Evolutionary conservation across 2,113 vertebrate genomes (phyloP).

Genomic region (Siniperca knerii): DNA sequence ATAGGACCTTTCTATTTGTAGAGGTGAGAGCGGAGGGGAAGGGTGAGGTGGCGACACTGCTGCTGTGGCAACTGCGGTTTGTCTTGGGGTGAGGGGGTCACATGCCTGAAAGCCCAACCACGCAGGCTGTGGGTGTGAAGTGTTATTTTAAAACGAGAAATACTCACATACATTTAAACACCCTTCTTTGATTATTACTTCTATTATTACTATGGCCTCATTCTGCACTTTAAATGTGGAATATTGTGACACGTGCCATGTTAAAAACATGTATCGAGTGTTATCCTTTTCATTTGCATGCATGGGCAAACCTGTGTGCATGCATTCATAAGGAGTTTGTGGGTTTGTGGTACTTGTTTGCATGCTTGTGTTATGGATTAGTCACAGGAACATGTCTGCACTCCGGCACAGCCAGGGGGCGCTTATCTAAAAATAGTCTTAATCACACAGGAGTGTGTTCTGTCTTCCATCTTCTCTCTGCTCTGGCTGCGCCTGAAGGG

Average conservation of each 20-base stretch:
- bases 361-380: slow-evolving; percentile 61
- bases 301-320: slow-evolving; percentile 5
- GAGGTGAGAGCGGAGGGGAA: slow-evolving; percentile 67
- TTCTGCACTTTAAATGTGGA: not conserved
- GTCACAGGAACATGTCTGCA: slow-evolving; percentile 74
- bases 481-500: slow-evolving; percentile 51
- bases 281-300: slow-evolving; percentile 45
- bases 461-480: slow-evolving; percentile 52
- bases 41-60: slow-evolving; percentile 61
- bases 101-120: slow-evolving; percentile 15
- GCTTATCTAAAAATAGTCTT: slow-evolving; percentile 73
- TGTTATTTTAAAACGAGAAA: not conserved
- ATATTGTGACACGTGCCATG: not conserved
- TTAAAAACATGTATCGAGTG: not conserved
- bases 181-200: not conserved
- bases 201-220: not conserved
- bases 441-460: slow-evolving; percentile 63
- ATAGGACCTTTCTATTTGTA: slow-evolving; percentile 69
- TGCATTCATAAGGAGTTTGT: slow-evolving; percentile 26
- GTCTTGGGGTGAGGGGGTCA: slow-evolving; percentile 63
- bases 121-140: not conserved
- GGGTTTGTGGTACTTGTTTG: slow-evolving; percentile 47
- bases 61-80: slow-evolving; percentile 53
- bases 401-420: slow-evolving; percentile 68
- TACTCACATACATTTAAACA: not conserved